Conservation (phyloP, 2,888 invertebrate species). For the Tuberolachnus salignus region DNA sequence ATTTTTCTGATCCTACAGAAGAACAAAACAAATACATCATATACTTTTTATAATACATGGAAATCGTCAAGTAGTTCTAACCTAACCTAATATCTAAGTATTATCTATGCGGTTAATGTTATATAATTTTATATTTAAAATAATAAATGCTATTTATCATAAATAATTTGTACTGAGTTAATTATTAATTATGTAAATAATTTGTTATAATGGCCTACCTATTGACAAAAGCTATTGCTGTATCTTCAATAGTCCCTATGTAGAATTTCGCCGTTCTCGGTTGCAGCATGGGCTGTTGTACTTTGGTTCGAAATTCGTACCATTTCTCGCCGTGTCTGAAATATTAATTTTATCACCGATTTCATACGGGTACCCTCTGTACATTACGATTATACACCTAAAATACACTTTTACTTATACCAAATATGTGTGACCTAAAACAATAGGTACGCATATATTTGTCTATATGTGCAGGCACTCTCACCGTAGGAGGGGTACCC, state of each 20-base stretch:
- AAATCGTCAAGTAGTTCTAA: not conserved
- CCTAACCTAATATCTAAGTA: not conserved
- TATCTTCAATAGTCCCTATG: slow-evolving; percentile 72
- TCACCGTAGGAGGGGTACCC: too few relatives aligned
- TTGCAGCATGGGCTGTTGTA: slow-evolving; percentile 78
- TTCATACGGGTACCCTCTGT: slow-evolving; percentile 21
- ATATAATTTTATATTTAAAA: not conserved
- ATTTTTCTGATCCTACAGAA: slow-evolving; percentile 65
- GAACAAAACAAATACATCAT: slow-evolving; percentile 24
- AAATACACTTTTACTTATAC: not conserved
- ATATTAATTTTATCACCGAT: slow-evolving; percentile 57
- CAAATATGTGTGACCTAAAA: slow-evolving; percentile 7
- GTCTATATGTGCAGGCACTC: not conserved
- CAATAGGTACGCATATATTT: not conserved
- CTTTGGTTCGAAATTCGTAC: slow-evolving; percentile 78
- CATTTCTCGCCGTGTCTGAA: slow-evolving; percentile 81
- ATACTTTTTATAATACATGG: not conserved
- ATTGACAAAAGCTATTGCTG: slow-evolving; percentile 73
- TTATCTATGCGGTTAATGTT: not conserved
- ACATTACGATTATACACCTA: not conserved
- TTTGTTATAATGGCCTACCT: slow-evolving; percentile 64
- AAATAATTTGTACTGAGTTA: not conserved
- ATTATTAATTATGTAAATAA: slow-evolving; percentile 1
- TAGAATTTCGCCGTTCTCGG: slow-evolving; percentile 76
- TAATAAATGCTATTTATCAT: not conserved